These are phyloP conservation scores for Equus przewalskii DNA, from an alignment of 2,113 vertebrate species.

Conservation along the genomic window DNA sequence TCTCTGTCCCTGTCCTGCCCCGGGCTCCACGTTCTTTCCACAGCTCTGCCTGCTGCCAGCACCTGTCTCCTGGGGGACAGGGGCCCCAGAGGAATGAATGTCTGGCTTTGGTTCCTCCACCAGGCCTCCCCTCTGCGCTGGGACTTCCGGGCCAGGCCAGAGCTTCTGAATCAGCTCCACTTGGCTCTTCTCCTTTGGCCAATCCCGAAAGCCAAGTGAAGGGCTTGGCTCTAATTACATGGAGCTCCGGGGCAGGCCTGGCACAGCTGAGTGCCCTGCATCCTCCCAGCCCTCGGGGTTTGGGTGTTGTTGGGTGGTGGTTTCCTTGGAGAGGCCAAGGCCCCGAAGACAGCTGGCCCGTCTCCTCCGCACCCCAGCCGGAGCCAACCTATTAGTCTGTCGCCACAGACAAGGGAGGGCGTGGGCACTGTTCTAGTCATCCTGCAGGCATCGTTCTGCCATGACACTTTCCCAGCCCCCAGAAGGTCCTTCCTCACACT, in stretches of 20 bases:
- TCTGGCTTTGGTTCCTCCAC: background rate
- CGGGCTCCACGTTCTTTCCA: background rate
- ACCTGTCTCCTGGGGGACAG: conserved; percentile 53
- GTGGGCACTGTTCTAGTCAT: too few relatives aligned
- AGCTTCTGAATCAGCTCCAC: background rate
- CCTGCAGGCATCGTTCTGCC: background rate
- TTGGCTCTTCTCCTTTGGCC: background rate
- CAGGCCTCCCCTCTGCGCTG: background rate
- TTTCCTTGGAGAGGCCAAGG: background rate
- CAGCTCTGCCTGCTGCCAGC: background rate
- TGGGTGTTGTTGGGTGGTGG: background rate
- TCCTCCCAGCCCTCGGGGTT: background rate
- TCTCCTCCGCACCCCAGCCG: background rate
- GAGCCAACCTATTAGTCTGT: background rate
- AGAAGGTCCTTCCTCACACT: background rate
- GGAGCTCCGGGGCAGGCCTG: background rate
- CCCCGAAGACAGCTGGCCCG: conserved; percentile 13
- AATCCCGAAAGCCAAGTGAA: background rate
- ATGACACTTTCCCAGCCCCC: background rate
- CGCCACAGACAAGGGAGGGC: background rate
- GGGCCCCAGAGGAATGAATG: background rate
- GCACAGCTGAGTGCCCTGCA: background rate
- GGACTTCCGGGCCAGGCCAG: background rate
- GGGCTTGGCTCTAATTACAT: background rate
- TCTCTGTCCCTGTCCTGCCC: background rate